Conservation (phyloP, 2,888 invertebrate genomes). For the Chymomyza amoena region DNA sequence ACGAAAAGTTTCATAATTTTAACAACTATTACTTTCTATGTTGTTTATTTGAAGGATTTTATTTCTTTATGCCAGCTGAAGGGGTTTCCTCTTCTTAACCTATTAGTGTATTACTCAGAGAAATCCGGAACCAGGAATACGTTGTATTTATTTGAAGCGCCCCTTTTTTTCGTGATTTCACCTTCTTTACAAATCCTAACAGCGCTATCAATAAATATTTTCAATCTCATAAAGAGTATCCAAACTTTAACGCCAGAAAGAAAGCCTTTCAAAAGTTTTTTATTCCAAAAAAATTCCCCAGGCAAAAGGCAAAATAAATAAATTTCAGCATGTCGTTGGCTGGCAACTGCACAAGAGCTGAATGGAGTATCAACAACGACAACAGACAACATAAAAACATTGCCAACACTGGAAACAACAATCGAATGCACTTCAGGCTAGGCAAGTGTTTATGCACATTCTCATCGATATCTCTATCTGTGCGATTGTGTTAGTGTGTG, state of each 20-base stretch:
- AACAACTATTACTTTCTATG: too few species aligned
- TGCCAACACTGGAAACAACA: constrained; percentile 11
- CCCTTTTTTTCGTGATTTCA: too few species aligned
- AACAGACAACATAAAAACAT: not conserved
- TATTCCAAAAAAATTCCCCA: not conserved
- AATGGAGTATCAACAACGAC: not conserved
- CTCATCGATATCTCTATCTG: not conserved
- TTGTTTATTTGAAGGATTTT: too few species aligned
- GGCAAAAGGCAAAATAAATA: constrained; percentile 30
- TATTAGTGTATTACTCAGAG: too few species aligned
- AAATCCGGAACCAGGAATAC: too few species aligned
- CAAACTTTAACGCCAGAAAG: not conserved
- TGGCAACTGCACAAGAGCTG: not conserved
- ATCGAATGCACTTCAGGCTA: constrained; percentile 33
- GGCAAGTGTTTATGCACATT: constrained; percentile 26
- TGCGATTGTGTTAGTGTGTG: constrained; percentile 9
- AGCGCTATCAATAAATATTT: too few species aligned
- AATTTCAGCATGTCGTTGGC: constrained; percentile 3
- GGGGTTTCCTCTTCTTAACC: too few species aligned
- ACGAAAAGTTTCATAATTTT: too few species aligned
- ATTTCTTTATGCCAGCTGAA: too few species aligned
- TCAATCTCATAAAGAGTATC: not conserved
- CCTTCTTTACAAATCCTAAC: too few species aligned
- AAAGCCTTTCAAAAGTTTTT: not conserved
- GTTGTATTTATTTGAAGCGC: too few species aligned